A percentile compares a stretch with the other conserved stretches of the same genome.
Conservation (phyloP, 37 sponge, comb jelly and placozoan species). For the Amphimedon queenslandica region DNA sequence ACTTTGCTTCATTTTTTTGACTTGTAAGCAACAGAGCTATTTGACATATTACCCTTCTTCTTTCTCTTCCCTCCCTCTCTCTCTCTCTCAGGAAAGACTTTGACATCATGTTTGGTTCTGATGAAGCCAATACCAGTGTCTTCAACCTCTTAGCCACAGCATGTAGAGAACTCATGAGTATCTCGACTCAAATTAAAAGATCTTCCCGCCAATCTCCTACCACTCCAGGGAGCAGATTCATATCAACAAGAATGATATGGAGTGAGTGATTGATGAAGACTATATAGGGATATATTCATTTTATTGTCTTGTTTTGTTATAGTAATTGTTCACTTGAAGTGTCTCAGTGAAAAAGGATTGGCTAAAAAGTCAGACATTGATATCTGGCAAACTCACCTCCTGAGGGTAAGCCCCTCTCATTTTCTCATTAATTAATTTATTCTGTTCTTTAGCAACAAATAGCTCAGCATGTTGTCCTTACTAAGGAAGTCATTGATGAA, state of each 20-base stretch:
- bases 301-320: not conserved
- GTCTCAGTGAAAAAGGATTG: slow-evolving; percentile 2
- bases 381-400: not conserved
- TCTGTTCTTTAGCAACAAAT: not conserved
- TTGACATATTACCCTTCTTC: not conserved
- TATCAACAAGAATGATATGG: slow-evolving; percentile 50
- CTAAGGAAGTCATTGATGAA: not conserved
- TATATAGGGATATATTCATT: no score
- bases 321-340: slow-evolving; percentile 1
- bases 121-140: slow-evolving; percentile 15
- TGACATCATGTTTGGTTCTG: slow-evolving; percentile 21
- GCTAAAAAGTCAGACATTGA: not conserved
- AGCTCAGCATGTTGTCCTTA: not conserved
- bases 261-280: slow-evolving; percentile 28
- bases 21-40: not conserved
- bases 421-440: not conserved
- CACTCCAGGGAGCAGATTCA: slow-evolving; percentile 2
- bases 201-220: no score
- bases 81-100: slow-evolving; percentile 32
- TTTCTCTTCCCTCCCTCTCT: not conserved
- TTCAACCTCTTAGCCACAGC: slow-evolving; percentile 47
- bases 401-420: not conserved
- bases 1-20: slow-evolving; percentile 1
- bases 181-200: slow-evolving; percentile 10
- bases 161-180: slow-evolving; percentile 22